These are phyloP conservation scores for Gastrophysa polygoni DNA, from an alignment of 2,888 invertebrate genomes.

Conservation along the genomic window DNA sequence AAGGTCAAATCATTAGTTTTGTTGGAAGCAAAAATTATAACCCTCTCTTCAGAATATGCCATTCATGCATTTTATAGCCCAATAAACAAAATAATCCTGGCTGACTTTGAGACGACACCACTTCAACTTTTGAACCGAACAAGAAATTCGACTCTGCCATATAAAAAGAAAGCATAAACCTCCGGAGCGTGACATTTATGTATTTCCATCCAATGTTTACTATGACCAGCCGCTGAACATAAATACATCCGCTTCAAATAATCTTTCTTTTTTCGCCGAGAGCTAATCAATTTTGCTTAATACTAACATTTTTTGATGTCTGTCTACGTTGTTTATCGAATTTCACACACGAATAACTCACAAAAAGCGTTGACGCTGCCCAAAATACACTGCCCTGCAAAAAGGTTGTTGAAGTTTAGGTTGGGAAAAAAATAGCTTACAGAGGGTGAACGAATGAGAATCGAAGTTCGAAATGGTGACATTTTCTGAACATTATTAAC, in stretches of 20 bases:
- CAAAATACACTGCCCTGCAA: too few relatives aligned
- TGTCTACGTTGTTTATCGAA: neutral
- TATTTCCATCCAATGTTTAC: constrained; percentile 16
- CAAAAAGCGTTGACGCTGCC: neutral
- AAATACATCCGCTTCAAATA: neutral
- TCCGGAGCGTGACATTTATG: constrained; percentile 17
- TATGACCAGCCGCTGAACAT: neutral
- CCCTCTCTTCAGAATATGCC: too few relatives aligned
- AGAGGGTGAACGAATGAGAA: too few relatives aligned
- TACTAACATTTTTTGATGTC: neutral
- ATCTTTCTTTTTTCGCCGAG: neutral
- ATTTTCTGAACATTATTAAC: too few relatives aligned
- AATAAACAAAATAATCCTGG: neutral
- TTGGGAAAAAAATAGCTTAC: too few relatives aligned
- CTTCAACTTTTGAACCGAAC: neutral
- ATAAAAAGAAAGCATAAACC: neutral
- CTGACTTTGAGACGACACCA: neutral
- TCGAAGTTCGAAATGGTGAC: too few relatives aligned
- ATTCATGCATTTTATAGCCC: too few relatives aligned
- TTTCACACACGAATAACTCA: neutral
- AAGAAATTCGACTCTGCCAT: neutral
- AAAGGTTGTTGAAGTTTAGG: too few relatives aligned
- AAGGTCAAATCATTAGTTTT: too few relatives aligned
- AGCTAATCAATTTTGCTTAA: neutral
- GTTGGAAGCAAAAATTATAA: too few relatives aligned